A percentile compares a stretch with the other conserved stretches of the same genome.
Evolutionary conservation across 2,113 vertebrate species (phyloP).

Genomic region (Brachionichthys hirsutus): DNA sequence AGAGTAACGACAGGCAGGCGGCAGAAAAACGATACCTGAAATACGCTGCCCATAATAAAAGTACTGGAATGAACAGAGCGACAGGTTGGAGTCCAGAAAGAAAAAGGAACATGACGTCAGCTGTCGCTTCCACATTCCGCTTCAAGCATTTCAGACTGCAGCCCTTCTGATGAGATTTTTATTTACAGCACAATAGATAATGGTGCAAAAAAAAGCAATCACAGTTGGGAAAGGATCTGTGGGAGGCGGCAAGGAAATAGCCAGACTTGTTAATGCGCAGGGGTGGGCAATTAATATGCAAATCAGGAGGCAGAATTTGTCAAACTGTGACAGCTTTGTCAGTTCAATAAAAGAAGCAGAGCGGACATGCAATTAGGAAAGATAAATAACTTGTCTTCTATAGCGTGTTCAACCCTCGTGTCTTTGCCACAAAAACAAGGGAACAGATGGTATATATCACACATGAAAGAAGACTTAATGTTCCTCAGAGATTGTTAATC

Average conservation of each 20-base stretch:
- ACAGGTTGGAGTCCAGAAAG: not conserved
- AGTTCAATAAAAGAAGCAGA: not conserved
- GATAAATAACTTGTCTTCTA: not conserved
- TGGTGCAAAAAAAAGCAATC: not conserved
- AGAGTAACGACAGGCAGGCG: too few species aligned
- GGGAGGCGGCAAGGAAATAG: slow-evolving; percentile 7
- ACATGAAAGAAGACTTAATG: not conserved
- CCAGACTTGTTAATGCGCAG: not conserved
- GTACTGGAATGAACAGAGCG: too few species aligned
- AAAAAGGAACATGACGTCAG: not conserved
- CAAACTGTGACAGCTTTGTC: not conserved
- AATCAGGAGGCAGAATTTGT: slow-evolving; percentile 16
- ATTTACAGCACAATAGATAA: slow-evolving; percentile 8
- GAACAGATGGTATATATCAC: not conserved
- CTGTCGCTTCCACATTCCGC: not conserved
- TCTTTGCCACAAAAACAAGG: not conserved
- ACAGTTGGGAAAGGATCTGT: not conserved
- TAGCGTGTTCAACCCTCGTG: not conserved
- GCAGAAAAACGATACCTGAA: too few species aligned
- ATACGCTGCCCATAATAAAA: too few species aligned
- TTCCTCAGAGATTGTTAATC: not conserved
- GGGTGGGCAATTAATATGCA: slow-evolving; percentile 13
- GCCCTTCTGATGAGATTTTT: not conserved
- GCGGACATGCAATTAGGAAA: not conserved
- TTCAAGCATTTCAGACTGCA: not conserved